These are phyloP conservation scores for Sorex maritimensis DNA, from an alignment of 2,797 vertebrate genomes.

Conservation along the genomic window DNA sequence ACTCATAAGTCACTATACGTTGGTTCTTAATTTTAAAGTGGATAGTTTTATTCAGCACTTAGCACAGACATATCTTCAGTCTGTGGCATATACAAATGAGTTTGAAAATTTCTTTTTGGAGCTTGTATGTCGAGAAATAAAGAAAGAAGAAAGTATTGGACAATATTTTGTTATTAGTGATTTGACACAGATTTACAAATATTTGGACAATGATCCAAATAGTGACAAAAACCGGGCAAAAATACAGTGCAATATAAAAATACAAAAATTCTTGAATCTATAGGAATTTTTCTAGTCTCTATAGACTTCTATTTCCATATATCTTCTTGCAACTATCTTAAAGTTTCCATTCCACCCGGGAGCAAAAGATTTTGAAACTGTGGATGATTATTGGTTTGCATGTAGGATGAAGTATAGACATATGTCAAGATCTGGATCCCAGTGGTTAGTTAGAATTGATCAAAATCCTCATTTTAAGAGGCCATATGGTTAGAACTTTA, in stretches of 20 bases:
- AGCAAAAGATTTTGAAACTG: constrained; percentile 63
- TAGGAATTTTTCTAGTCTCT: background rate
- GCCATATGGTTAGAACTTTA: constrained; percentile 48
- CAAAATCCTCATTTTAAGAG: constrained; percentile 74
- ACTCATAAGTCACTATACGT: constrained; percentile 8
- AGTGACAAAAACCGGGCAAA: background rate
- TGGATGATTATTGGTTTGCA: constrained; percentile 14
- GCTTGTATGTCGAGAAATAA: background rate
- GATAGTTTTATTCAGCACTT: constrained; percentile 22
- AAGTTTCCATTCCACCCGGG: constrained; percentile 54
- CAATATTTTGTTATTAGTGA: constrained; percentile 1
- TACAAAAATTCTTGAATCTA: background rate
- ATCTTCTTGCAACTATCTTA: constrained; percentile 68
- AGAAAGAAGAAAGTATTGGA: background rate
- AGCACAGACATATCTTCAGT: constrained; percentile 14
- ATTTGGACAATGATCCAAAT: constrained; percentile 14
- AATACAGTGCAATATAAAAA: background rate
- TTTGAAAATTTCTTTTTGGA: constrained; percentile 30
- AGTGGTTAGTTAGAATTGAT: constrained; percentile 72
- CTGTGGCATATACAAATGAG: background rate
- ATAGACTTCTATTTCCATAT: constrained; percentile 9
- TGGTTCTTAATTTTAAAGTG: constrained; percentile 59
- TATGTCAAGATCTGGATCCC: constrained; percentile 73
- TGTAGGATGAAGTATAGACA: constrained; percentile 69
- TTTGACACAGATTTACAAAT: constrained; percentile 30